These are phyloP conservation scores for Melanerpes aurifrons DNA, from an alignment of 2,113 vertebrate species.

Conservation along the genomic window DNA sequence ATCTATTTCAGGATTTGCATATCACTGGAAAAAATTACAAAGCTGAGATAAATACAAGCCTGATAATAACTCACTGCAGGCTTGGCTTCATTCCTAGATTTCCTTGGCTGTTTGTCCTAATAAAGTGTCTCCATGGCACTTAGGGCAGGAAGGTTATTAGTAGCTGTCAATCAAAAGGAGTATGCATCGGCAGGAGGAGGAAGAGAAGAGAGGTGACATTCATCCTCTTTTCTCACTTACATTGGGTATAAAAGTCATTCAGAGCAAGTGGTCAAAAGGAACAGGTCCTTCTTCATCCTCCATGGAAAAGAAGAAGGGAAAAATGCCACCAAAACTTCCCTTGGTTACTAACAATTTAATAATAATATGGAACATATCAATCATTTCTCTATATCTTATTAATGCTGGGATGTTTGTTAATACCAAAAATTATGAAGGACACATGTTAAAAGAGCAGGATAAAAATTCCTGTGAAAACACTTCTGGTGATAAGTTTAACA, in stretches of 20 bases:
- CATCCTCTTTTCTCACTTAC: slow-evolving; percentile 81
- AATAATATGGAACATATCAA: slow-evolving; percentile 76
- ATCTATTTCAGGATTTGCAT: slow-evolving; percentile 91
- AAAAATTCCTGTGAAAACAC: slow-evolving; percentile 48
- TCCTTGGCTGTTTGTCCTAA: slow-evolving; percentile 91
- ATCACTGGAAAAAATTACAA: slow-evolving; percentile 89
- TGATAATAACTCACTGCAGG: slow-evolving; percentile 91
- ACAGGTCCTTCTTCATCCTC: slow-evolving; percentile 76
- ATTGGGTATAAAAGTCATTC: slow-evolving; percentile 83
- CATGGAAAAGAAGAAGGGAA: slow-evolving; percentile 49
- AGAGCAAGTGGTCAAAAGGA: slow-evolving; percentile 83
- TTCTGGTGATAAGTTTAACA: neutral
- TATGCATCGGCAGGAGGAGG: slow-evolving; percentile 78
- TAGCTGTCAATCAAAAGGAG: slow-evolving; percentile 92
- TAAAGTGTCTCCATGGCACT: slow-evolving; percentile 88
- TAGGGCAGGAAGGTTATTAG: slow-evolving; percentile 90
- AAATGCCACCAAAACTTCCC: slow-evolving; percentile 1
- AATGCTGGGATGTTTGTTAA: slow-evolving; percentile 72
- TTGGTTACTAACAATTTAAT: slow-evolving; percentile 80
- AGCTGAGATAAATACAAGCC: slow-evolving; percentile 86
- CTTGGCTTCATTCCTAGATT: slow-evolving; percentile 91
- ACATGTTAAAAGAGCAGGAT: slow-evolving; percentile 64
- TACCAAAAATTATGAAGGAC: slow-evolving; percentile 73
- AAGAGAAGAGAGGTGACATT: slow-evolving; percentile 85
- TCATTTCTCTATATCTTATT: slow-evolving; percentile 74